Percentiles rank a stretch among this genome's conserved stretches.
phyloP scores from a whole-genome alignment of 2,888 invertebrate species.

The Temnothorax ravouxi region DNA sequence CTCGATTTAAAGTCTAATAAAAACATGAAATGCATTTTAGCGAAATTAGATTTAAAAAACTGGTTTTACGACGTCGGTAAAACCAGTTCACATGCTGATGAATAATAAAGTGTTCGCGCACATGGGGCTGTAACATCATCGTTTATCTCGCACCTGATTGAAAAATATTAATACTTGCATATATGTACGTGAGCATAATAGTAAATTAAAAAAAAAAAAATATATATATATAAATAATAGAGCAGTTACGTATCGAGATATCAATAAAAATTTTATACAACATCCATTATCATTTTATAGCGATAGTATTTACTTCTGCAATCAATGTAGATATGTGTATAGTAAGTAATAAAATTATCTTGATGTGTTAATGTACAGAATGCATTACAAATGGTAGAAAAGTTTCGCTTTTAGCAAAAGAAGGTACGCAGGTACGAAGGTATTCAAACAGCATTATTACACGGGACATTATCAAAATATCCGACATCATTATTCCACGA shows the following conservation, averaged over 20 bases:
- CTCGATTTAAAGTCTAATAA: slow-evolving; percentile 54
- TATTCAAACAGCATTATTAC: slow-evolving; percentile 39
- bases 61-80: background rate
- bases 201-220: background rate
- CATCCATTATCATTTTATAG: background rate
- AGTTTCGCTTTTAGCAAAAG: background rate
- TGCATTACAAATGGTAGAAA: background rate
- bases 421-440: too few species aligned
- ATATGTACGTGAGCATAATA: background rate
- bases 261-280: background rate
- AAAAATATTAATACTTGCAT: background rate
- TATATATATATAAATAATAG: background rate
- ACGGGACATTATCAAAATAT: background rate
- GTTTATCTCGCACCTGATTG: background rate
- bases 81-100: slow-evolving; percentile 18
- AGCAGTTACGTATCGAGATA: background rate
- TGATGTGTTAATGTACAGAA: background rate
- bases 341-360: background rate
- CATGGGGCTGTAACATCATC: background rate
- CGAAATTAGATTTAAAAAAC: slow-evolving; percentile 44
- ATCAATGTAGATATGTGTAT: background rate
- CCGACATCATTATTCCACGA: slow-evolving; percentile 44
- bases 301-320: background rate
- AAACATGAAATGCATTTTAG: slow-evolving; percentile 57
- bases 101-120: slow-evolving; percentile 23